Conservation (phyloP, 1,140 invertebrate genomes). For the Fopius arisanus region DNA sequence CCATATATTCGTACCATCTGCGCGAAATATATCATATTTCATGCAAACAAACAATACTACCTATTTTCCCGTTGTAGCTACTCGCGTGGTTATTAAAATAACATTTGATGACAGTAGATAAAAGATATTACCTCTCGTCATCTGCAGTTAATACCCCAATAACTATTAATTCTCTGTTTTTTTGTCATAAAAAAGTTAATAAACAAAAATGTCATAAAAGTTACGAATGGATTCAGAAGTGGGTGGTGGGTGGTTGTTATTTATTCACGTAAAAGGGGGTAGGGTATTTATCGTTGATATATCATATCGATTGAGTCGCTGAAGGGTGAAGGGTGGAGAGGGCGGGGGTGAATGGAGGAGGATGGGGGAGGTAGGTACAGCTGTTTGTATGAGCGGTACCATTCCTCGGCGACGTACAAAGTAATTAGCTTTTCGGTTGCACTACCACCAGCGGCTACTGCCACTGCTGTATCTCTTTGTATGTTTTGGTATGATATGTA, state of each 20-base stretch:
- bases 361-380: not conserved
- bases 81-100: too few relatives aligned
- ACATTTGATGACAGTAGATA: too few relatives aligned
- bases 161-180: too few relatives aligned
- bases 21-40: too few relatives aligned
- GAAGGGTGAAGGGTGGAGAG: too few relatives aligned
- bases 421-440: conserved; percentile 8
- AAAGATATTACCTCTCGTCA: too few relatives aligned
- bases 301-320: not conserved
- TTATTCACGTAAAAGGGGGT: not conserved
- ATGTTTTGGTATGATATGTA: not conserved
- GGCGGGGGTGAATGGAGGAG: too few relatives aligned
- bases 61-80: too few relatives aligned
- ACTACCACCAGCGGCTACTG: not conserved
- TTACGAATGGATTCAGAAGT: not conserved
- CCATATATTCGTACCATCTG: too few relatives aligned
- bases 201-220: not conserved
- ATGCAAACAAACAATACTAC: too few relatives aligned
- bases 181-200: not conserved
- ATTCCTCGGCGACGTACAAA: conserved; percentile 14
- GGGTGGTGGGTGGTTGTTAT: not conserved
- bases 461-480: not conserved
- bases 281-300: not conserved
- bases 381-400: conserved; percentile 1
- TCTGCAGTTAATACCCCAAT: too few relatives aligned